Conservation (phyloP, 2,888 invertebrate genomes). For the Xestoiulus laeticollis region DNA sequence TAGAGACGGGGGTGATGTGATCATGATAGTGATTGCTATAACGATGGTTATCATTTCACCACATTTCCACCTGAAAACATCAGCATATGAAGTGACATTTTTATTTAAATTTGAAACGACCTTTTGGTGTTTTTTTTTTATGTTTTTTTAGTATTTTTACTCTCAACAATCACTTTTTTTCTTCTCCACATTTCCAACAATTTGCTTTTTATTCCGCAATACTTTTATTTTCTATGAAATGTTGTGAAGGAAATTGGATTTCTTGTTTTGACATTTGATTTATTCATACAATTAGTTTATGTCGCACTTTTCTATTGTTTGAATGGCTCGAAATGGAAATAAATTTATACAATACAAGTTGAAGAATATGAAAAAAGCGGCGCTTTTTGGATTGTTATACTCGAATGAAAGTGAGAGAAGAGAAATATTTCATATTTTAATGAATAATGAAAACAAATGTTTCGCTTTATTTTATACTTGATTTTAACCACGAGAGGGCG, state of each 20-base stretch:
- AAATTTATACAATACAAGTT: background rate
- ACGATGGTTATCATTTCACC: too few species aligned
- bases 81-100: too few species aligned
- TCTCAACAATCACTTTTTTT: too few species aligned
- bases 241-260: background rate
- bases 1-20: too few species aligned
- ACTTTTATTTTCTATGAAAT: background rate
- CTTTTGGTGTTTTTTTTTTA: too few species aligned
- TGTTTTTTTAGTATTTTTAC: too few species aligned
- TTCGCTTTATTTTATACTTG: background rate
- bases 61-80: too few species aligned
- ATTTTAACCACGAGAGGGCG: background rate
- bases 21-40: too few species aligned
- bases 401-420: background rate
- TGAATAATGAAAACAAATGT: background rate
- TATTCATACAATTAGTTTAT: constrained; percentile 1
- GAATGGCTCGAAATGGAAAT: background rate
- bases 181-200: too few species aligned
- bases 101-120: too few species aligned
- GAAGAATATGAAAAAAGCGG: background rate
- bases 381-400: background rate
- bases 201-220: too few species aligned
- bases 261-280: background rate
- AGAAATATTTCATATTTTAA: background rate
- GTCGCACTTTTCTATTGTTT: background rate